Conservation (phyloP, 2,797 vertebrate species). For the Eulemur albifrons region DNA sequence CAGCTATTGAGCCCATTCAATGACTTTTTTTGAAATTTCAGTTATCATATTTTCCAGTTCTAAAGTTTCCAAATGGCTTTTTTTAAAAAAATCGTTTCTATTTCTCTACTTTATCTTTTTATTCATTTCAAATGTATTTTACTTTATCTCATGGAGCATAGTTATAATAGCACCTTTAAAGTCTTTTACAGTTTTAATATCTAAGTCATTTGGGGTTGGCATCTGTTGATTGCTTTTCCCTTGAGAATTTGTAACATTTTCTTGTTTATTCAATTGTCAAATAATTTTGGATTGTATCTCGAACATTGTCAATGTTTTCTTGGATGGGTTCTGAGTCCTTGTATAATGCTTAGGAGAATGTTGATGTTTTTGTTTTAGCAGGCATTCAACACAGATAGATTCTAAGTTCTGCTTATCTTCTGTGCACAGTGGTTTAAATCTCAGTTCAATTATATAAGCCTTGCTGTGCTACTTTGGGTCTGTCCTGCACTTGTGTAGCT, state of each 20-base stretch:
- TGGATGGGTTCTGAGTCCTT: neutral
- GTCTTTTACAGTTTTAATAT: neutral
- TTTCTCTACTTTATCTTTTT: conserved; percentile 11
- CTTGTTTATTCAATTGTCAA: neutral
- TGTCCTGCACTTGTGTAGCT: neutral
- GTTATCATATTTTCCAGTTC: neutral
- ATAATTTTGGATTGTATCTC: neutral
- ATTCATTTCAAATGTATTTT: conserved; percentile 36
- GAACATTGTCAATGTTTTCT: neutral
- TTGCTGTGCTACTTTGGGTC: neutral
- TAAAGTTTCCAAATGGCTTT: conserved; percentile 9
- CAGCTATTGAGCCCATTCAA: neutral
- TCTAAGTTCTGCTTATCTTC: neutral
- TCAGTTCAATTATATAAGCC: neutral
- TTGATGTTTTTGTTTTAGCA: neutral
- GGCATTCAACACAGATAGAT: neutral
- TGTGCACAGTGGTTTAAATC: neutral
- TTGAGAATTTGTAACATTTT: neutral
- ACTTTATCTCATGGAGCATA: neutral
- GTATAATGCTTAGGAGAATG: neutral
- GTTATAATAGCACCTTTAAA: neutral
- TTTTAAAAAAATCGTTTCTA: neutral
- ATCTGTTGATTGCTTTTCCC: neutral
- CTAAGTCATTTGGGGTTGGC: neutral
- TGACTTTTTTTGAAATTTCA: neutral